A percentile compares a stretch with the other conserved stretches of the same genome.
These are phyloP conservation scores for Halichoerus grypus DNA, from an alignment of 2,113 vertebrate genomes.

Conservation along the genomic window DNA sequence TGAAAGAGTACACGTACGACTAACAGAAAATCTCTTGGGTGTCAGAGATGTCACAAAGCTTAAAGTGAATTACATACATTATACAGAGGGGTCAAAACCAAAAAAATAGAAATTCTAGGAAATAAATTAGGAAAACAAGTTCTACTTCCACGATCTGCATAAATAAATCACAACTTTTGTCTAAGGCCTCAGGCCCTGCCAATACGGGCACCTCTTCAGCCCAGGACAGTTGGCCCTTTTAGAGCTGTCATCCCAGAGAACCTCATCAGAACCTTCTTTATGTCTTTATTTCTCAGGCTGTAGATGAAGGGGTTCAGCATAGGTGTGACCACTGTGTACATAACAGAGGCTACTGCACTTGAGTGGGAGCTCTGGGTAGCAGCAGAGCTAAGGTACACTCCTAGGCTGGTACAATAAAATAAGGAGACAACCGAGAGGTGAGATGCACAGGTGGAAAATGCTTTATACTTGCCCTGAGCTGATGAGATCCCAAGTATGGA, in stretches of 20 bases:
- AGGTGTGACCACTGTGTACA: background rate
- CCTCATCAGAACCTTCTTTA: background rate
- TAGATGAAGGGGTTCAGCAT: background rate
- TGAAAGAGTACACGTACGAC: too few relatives aligned
- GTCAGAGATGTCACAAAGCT: background rate
- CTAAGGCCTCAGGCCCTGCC: background rate
- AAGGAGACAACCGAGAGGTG: background rate
- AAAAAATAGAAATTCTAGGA: background rate
- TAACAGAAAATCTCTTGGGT: background rate
- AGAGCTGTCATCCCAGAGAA: background rate
- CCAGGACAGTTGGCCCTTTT: background rate
- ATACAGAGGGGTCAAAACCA: background rate
- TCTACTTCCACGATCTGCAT: background rate
- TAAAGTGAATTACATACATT: background rate
- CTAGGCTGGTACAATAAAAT: background rate
- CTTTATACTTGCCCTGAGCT: background rate
- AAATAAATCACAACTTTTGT: background rate
- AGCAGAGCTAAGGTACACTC: background rate
- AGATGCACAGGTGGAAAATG: background rate
- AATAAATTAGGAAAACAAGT: background rate
- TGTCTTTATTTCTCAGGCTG: background rate
- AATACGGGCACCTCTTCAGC: background rate
- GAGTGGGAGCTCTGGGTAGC: background rate
- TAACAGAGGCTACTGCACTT: background rate
- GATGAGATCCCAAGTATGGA: background rate